Evolutionary conservation across 2,113 vertebrate genomes (phyloP).

Genomic region (Dasyornis broadbenti): DNA sequence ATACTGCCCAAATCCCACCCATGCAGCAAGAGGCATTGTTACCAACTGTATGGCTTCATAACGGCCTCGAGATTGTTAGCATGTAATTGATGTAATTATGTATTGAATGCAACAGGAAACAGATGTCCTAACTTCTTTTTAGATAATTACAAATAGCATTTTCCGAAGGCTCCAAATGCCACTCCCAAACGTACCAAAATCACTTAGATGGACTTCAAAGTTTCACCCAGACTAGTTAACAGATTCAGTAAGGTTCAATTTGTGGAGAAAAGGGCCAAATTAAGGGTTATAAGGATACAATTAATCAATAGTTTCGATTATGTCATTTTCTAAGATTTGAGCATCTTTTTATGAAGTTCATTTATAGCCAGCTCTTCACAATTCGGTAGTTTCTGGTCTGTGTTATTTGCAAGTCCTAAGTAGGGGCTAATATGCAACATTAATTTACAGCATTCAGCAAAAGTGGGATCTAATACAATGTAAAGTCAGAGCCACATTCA

Average conservation of each 20-base stretch:
- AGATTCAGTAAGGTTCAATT: neutral
- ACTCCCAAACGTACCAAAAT: neutral
- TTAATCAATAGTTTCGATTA: neutral
- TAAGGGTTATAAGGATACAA: neutral
- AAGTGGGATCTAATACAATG: neutral
- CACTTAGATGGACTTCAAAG: neutral
- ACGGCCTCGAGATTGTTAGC: neutral
- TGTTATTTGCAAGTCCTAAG: neutral
- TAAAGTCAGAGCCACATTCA: slow-evolving; percentile 50
- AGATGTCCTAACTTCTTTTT: neutral
- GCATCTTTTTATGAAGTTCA: neutral
- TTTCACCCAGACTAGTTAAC: neutral
- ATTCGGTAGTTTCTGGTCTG: neutral
- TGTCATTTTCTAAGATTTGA: neutral
- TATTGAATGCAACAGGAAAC: slow-evolving; percentile 35
- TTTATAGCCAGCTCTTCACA: neutral
- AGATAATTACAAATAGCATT: neutral
- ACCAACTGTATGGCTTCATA: neutral
- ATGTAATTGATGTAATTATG: slow-evolving; percentile 20
- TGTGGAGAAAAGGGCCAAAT: neutral
- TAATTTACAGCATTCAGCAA: neutral
- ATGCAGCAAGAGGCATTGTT: slow-evolving; percentile 12
- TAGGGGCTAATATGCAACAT: neutral
- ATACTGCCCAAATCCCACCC: neutral
- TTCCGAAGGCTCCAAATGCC: neutral